These are phyloP conservation scores for Megatriorchis doriae DNA, from an alignment of 2,113 vertebrate genomes.

Conservation along the genomic window DNA sequence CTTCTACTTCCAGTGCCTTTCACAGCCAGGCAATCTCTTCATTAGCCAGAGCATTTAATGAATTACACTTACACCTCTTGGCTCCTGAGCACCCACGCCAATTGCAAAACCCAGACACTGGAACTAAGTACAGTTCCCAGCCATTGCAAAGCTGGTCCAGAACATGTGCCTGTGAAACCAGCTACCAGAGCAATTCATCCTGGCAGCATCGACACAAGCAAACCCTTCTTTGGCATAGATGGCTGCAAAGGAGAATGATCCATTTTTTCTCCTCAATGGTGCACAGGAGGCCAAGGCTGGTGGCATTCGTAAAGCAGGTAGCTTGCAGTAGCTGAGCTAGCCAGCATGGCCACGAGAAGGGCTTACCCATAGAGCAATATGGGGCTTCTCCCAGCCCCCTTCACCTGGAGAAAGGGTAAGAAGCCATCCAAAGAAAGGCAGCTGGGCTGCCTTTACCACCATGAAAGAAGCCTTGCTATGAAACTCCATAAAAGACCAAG, in stretches of 20 bases:
- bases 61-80: background rate
- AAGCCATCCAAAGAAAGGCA: background rate
- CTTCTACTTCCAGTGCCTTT: background rate
- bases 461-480: conserved; percentile 24
- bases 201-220: background rate
- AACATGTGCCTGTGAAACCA: background rate
- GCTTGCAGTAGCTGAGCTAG: background rate
- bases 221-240: background rate
- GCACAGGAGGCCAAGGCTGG: background rate
- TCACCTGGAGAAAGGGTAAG: background rate
- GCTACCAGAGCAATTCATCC: background rate
- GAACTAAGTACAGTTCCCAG: background rate
- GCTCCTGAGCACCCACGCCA: background rate
- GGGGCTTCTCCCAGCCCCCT: background rate
- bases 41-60: background rate
- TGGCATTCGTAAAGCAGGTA: background rate
- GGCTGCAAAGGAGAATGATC: background rate
- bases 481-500: conserved; percentile 52
- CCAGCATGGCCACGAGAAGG: background rate
- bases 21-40: background rate
- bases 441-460: background rate
- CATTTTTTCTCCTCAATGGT: background rate
- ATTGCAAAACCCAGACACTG: background rate
- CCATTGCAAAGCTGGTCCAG: background rate
- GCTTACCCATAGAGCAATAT: rapidly evolving